Base-by-base conservation (phyloP, 2,797 vertebrate species). In the Gallirallus australis region DNA sequence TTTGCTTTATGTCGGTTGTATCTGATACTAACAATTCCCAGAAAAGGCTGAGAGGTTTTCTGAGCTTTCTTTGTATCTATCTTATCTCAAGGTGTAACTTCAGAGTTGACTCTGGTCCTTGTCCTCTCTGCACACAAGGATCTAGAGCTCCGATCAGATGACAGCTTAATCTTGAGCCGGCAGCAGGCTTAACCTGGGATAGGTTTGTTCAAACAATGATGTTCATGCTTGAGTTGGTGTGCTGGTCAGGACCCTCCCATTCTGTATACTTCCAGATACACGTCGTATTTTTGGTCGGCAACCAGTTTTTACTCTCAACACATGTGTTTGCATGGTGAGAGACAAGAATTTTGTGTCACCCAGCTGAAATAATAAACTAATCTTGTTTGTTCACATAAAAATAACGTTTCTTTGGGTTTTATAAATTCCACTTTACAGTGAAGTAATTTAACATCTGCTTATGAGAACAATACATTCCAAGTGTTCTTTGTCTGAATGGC, bases 401-500 rank as follows among this genome's bases (percentile, higher is more conserved):
- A 92, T 85, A 86, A 50, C 75, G 71, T 88, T 95, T 69, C 77
- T 83, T 79, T 96, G 87, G 37, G 40, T 27, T 19, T 96, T 87
- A 47, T 39, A 75, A 92, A 80, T 79, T 71, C 86, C 17, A 10
- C 73, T 76, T 76, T 91, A 86, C 84, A 92, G 84, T 93, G 91
- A 91, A 83, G 78, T 97, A 90, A 92, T 95, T 93, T 86, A 94
- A 90, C 94, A 94, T 96, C 96, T 96, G 93, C 96, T 97, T 95
- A 93, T 77, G 94, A 48, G 93, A 96, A 96, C 97, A 90, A 70
- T 79, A 23, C 66, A 90, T 96, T 89, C 89, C 68, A 93, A 95
- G 88, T 80, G 83, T 92, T 82, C 96, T 93, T 79, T 95, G 85
- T 94, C 39, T 88, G 83, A 93, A 79, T 0, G 39, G 66, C 80